phyloP scores from a whole-genome alignment of 1,140 invertebrate species.

The Bombus difficillimus region DNA sequence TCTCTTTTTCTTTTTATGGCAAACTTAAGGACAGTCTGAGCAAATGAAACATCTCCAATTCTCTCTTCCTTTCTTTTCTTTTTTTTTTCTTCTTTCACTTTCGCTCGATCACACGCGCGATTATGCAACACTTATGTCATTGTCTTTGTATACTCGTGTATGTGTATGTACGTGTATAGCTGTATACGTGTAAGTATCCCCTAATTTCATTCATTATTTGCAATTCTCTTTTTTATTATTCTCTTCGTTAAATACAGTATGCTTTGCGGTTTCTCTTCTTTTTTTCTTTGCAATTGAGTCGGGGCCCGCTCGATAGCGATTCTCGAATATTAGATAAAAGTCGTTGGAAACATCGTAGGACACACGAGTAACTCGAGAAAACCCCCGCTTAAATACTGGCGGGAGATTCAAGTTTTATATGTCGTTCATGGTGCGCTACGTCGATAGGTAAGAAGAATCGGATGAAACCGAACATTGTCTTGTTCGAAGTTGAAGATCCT shows the following conservation, averaged over 20 bases:
- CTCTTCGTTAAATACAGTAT: slow-evolving; percentile 37
- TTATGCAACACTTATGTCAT: slow-evolving; percentile 37
- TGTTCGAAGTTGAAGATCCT: slow-evolving; percentile 2
- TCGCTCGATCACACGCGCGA: slow-evolving; percentile 11
- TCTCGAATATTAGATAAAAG: no score
- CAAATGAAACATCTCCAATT: slow-evolving; percentile 67
- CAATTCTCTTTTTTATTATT: neutral
- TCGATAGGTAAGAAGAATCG: slow-evolving; percentile 46
- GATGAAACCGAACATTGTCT: neutral
- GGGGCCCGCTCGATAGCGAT: neutral
- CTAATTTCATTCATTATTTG: slow-evolving; percentile 9
- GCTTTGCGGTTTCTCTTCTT: neutral
- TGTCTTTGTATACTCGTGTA: slow-evolving; percentile 13
- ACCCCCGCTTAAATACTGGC: slow-evolving; percentile 65
- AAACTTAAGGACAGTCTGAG: slow-evolving; percentile 79
- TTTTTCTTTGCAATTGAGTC: slow-evolving; percentile 33
- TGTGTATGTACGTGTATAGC: slow-evolving; percentile 1
- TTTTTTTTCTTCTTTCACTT: slow-evolving; percentile 18
- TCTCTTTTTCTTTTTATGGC: slow-evolving; percentile 68
- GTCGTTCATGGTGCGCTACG: slow-evolving; percentile 55
- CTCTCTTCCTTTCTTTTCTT: slow-evolving; percentile 1
- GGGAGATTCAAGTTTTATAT: slow-evolving; percentile 57
- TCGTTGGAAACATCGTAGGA: neutral
- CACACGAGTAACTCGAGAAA: neutral
- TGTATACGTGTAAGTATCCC: slow-evolving; percentile 1